A percentile compares a stretch with the other conserved stretches of the same genome.
These are phyloP conservation scores for Euproctis similis DNA, from an alignment of 2,888 invertebrate genomes.

Conservation along the genomic window DNA sequence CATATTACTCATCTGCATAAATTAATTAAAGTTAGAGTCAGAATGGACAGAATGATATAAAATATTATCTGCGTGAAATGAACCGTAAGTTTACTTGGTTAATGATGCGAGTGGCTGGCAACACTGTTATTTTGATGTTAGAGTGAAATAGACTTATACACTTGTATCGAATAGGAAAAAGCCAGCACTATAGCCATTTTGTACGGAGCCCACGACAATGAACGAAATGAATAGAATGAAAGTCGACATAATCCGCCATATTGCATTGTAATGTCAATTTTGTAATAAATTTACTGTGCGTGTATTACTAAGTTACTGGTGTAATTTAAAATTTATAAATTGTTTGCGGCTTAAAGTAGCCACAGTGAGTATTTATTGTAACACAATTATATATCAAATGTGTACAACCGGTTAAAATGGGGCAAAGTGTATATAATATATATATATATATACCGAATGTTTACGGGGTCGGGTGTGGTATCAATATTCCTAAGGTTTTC, in stretches of 20 bases:
- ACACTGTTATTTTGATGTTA: slow-evolving; percentile 13
- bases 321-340: slow-evolving; percentile 30
- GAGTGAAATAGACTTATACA: slow-evolving; percentile 17
- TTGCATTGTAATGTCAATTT: slow-evolving; percentile 69
- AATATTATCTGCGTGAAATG: too few relatives aligned
- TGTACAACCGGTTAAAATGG: slow-evolving; percentile 3
- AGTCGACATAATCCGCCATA: slow-evolving; percentile 50
- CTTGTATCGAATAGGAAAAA: slow-evolving; percentile 8
- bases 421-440: too few relatives aligned
- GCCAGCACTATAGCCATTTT: slow-evolving; percentile 18
- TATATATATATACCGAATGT: slow-evolving; percentile 34
- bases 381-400: not conserved
- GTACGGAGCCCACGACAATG: slow-evolving; percentile 25
- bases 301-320: slow-evolving; percentile 29
- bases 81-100: too few relatives aligned
- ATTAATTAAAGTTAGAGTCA: too few relatives aligned
- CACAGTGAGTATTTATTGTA: slow-evolving; percentile 35
- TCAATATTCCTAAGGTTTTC: slow-evolving; percentile 69
- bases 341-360: slow-evolving; percentile 35
- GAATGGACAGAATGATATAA: too few relatives aligned
- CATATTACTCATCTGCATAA: too few relatives aligned
- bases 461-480: slow-evolving; percentile 51
- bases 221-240: slow-evolving; percentile 38
- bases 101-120: slow-evolving; percentile 25
- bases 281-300: slow-evolving; percentile 47